Evolutionary conservation across 35 echinoderm and acorn worm genomes (phyloP), one percentile per base, ranked within the genome.

Genomic region (Patiria miniata): DNA sequence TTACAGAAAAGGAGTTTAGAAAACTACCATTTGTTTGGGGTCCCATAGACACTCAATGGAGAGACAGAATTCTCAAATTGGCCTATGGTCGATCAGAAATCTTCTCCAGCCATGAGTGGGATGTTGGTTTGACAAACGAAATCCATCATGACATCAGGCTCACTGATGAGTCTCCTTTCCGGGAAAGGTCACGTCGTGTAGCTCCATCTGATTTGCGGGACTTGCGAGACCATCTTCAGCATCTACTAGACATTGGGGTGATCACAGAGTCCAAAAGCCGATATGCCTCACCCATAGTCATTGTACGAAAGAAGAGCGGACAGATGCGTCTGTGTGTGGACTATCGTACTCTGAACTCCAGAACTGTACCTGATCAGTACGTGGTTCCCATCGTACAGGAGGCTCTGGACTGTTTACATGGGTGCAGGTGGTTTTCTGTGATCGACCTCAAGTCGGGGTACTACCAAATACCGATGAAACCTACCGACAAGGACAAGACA

Each of bases 401-500:
- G 30, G 88, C 88, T 0, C 18, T 95, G 8, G 93, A 95, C 44
- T 80, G 39, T 51, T 32, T 95, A 30, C 81, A 39, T 36, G 88
- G 78, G 0, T 86, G 68, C 26, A 82, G 15, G 0, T 95, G 93
- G 93, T 95, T 95, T 53, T 91, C 88, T 15, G 83, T 91, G 38
- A 91, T 95, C 33, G 88, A 95, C 77, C 57, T 94, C 14, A 91
- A 40, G 91, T n/a, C n/a, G n/a, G n/a, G n/a, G n/a, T n/a, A n/a
- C n/a, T n/a, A n/a, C n/a, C n/a, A n/a, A n/a, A n/a, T 91, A 0
- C 85, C 89, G 5, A 88, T 94, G 87, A 81, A 61, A 57, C 30
- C 86, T 17, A 52, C 87, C 33, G 89, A 95, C 39, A 80, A 83
- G 65, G 93, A 91, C 19, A 91, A 91, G 77, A 95, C 93, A 7